These are phyloP conservation scores for Electrona antarctica DNA, from an alignment of 2,113 vertebrate genomes.

Conservation along the genomic window DNA sequence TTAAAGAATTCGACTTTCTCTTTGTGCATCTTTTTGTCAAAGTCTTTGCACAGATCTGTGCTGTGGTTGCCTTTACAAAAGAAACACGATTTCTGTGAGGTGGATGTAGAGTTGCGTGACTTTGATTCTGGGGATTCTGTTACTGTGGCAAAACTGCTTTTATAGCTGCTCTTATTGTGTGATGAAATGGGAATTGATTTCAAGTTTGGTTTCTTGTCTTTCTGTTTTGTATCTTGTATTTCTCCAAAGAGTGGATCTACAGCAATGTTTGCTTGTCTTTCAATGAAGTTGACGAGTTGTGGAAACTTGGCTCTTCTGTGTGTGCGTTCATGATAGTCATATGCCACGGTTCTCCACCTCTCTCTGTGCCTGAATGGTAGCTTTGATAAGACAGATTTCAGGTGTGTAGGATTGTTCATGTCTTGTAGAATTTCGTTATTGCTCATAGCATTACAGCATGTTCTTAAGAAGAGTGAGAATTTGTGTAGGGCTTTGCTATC, in stretches of 20 bases:
- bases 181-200: not conserved
- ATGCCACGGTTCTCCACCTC: not conserved
- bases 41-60: not conserved
- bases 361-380: not conserved
- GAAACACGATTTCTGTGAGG: not conserved
- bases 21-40: not conserved
- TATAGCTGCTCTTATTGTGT: not conserved
- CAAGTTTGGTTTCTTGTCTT: not conserved
- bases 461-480: not conserved
- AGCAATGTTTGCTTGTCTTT: slow-evolving; percentile 3
- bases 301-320: slow-evolving; percentile 8
- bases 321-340: not conserved
- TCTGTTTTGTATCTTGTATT: not conserved
- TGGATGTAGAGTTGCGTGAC: not conserved
- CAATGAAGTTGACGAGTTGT: not conserved
- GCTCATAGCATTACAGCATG: not conserved
- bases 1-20: slow-evolving; percentile 10
- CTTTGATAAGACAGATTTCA: not conserved
- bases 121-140: not conserved
- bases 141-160: not conserved
- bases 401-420: not conserved
- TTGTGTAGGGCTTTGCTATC: not conserved
- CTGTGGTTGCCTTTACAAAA: not conserved
- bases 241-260: not conserved
- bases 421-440: not conserved